Percentiles rank a stretch among this genome's conserved stretches.
Conservation (phyloP, 2,888 invertebrate species). For the Peribatodes rhomboidaria region DNA sequence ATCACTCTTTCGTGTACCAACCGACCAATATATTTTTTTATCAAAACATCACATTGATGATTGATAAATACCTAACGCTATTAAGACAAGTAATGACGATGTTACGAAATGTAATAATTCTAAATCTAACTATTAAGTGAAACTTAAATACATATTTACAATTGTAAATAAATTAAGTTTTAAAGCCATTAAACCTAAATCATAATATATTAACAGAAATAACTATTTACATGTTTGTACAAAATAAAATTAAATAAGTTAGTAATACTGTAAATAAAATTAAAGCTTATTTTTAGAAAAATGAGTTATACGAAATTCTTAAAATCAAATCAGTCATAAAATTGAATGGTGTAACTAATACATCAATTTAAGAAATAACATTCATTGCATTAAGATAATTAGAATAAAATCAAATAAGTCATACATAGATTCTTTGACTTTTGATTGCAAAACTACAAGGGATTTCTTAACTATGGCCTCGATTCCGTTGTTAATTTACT, state of each 20-base stretch:
- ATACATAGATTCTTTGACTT: no score
- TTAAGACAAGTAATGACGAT: no score
- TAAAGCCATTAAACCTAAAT: slow-evolving; percentile 36
- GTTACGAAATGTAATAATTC: not conserved
- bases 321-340: slow-evolving; percentile 73
- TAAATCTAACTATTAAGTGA: slow-evolving; percentile 8
- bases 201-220: slow-evolving; percentile 53
- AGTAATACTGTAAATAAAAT: slow-evolving; percentile 85
- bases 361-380: slow-evolving; percentile 24
- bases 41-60: no score
- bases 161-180: slow-evolving; percentile 51
- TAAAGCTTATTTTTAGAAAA: slow-evolving; percentile 76
- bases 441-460: no score
- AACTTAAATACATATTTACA: slow-evolving; percentile 53
- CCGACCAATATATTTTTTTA: no score
- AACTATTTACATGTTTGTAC: slow-evolving; percentile 81
- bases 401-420: not conserved
- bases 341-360: slow-evolving; percentile 47
- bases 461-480: no score
- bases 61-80: no score
- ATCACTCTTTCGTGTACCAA: no score
- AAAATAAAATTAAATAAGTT: slow-evolving; percentile 79
- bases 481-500: no score
- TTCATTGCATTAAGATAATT: slow-evolving; percentile 4
- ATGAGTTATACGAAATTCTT: slow-evolving; percentile 49